Conservation (phyloP, 2,888 invertebrate species). For the Thalpophila matura region DNA sequence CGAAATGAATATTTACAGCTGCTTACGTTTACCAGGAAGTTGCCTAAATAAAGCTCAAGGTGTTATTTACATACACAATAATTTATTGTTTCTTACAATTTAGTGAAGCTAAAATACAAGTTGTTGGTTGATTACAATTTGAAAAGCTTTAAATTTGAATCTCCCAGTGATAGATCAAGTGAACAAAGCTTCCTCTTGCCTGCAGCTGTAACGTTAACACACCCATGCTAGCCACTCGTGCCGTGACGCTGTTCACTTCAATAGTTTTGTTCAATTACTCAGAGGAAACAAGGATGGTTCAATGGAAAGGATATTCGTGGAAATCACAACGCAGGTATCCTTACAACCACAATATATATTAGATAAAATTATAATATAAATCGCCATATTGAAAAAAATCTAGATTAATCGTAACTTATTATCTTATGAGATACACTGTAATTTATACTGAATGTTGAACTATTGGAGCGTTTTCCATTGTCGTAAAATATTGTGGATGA, state of each 20-base stretch:
- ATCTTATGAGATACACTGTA: slow-evolving; percentile 90
- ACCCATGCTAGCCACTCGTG: slow-evolving; percentile 81
- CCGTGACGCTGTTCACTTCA: slow-evolving; percentile 72
- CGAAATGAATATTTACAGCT: slow-evolving; percentile 67
- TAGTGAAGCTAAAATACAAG: slow-evolving; percentile 90
- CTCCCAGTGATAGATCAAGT: slow-evolving; percentile 86
- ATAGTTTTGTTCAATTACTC: slow-evolving; percentile 67
- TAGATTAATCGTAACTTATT: slow-evolving; percentile 90
- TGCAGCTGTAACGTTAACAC: slow-evolving; percentile 83
- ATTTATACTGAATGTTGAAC: slow-evolving; percentile 88
- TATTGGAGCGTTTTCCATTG: slow-evolving; percentile 85
- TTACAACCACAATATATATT: slow-evolving; percentile 94
- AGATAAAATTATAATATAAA: slow-evolving; percentile 92
- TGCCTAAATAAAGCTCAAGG: slow-evolving; percentile 88
- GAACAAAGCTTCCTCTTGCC: slow-evolving; percentile 83
- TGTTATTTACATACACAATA: slow-evolving; percentile 91
- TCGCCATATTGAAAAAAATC: slow-evolving; percentile 91
- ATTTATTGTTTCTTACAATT: slow-evolving; percentile 91
- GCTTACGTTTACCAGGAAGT: slow-evolving; percentile 76
- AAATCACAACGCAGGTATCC: slow-evolving; percentile 91
- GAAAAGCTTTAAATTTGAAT: slow-evolving; percentile 87
- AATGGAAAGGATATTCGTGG: slow-evolving; percentile 83
- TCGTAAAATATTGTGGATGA: slow-evolving; percentile 90
- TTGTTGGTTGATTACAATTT: slow-evolving; percentile 89
- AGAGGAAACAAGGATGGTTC: slow-evolving; percentile 80